Percentiles rank a stretch among this genome's conserved stretches.
phyloP scores from a whole-genome alignment of 2,113 vertebrate genomes.

The Thunnus maccoyii region DNA sequence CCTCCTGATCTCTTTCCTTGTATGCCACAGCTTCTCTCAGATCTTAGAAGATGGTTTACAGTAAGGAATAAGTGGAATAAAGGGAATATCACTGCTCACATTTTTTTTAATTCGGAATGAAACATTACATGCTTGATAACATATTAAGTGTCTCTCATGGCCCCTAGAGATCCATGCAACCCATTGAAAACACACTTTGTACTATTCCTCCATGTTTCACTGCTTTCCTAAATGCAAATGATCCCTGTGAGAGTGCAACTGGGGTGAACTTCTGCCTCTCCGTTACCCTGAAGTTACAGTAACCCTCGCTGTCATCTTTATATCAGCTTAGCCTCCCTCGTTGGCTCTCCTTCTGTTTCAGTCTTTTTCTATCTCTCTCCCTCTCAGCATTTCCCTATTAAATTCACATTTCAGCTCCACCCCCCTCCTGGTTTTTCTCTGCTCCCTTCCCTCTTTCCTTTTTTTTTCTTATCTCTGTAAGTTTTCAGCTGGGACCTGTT shows the following conservation, averaged over 20 bases:
- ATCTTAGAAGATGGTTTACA: conserved; percentile 21
- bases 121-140: conserved; percentile 8
- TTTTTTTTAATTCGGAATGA: conserved; percentile 7
- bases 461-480: conserved; percentile 49
- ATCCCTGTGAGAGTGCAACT: conserved; percentile 11
- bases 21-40: conserved; percentile 32
- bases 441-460: neutral
- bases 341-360: conserved; percentile 36
- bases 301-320: conserved; percentile 38
- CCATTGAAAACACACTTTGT: neutral
- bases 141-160: neutral
- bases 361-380: conserved; percentile 15
- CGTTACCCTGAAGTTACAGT: neutral
- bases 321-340: conserved; percentile 38
- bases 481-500: conserved; percentile 63
- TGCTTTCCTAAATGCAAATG: conserved; percentile 21
- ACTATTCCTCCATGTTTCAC: neutral
- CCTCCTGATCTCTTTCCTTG: conserved; percentile 35
- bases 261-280: conserved; percentile 8
- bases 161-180: neutral
- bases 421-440: neutral
- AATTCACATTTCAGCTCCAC: conserved; percentile 53
- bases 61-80: conserved; percentile 17
- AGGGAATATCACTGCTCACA: neutral
- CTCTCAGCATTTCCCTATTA: conserved; percentile 53